These are phyloP conservation scores for Chaetura pelagica DNA, from an alignment of 2,113 vertebrate species.

Conservation along the genomic window DNA sequence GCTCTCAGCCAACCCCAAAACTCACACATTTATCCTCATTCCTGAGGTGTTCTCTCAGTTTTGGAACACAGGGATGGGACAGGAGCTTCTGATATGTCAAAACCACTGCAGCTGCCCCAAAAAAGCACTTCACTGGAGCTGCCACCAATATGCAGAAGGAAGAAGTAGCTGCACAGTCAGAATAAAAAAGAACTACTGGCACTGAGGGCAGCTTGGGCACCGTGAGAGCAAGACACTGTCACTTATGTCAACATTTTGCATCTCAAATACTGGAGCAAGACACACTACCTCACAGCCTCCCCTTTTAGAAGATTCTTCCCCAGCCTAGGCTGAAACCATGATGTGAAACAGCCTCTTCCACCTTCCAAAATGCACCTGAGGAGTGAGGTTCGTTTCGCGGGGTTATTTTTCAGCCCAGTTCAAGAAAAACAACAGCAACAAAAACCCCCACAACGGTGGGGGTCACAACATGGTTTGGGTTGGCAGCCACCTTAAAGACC, in stretches of 20 bases:
- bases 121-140: neutral
- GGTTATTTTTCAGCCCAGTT: neutral
- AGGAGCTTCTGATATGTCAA: neutral
- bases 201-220: neutral
- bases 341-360: neutral
- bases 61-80: neutral
- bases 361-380: neutral
- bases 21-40: neutral
- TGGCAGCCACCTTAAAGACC: too few species aligned
- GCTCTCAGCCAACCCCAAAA: neutral
- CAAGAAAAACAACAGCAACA: neutral
- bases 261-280: neutral
- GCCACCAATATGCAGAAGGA: neutral
- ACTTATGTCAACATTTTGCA: neutral
- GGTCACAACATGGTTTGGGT: too few species aligned
- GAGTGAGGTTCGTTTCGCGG: neutral
- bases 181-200: too few species aligned
- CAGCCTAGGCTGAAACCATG: fast-evolving
- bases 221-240: too few species aligned
- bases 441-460: too few species aligned
- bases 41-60: neutral
- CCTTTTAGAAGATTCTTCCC: neutral
- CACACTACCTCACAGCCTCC: fast-evolving
- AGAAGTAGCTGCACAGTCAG: fast-evolving
- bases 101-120: neutral